Evolutionary conservation across 2,113 vertebrate species (phyloP).

Genomic region (Cephalopterus ornatus): DNA sequence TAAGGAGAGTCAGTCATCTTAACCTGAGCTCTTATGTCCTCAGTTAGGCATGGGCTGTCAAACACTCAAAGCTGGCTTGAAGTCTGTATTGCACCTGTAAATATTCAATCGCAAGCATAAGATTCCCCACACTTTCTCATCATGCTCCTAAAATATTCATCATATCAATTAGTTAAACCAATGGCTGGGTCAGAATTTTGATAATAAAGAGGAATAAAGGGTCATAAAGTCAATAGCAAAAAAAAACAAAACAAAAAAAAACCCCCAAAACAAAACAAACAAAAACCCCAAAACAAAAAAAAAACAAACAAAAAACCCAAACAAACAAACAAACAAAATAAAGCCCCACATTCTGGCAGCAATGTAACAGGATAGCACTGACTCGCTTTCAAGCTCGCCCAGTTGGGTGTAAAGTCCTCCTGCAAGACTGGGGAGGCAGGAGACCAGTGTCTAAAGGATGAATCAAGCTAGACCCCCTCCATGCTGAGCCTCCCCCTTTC

Average conservation of each 20-base stretch:
- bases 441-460: accelerated
- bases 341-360: not conserved
- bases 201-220: not conserved
- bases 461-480: not conserved
- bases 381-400: not conserved
- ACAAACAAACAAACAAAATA: not conserved
- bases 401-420: not conserved
- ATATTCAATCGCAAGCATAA: not conserved
- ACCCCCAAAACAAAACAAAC: too few species aligned
- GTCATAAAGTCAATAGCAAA: not conserved
- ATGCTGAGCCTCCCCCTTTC: not conserved
- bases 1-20: not conserved
- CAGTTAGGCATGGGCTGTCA: not conserved
- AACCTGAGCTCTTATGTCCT: not conserved
- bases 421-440: not conserved
- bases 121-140: not conserved
- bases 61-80: not conserved
- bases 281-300: too few species aligned
- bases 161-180: not conserved
- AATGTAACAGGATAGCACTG: not conserved
- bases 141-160: not conserved
- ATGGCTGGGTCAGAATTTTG: not conserved
- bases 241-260: not conserved
- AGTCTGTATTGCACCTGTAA: not conserved
- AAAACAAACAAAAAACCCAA: not conserved